Evolutionary conservation across 2,113 vertebrate species (phyloP).

Genomic region (Scartelaos histophorus): DNA sequence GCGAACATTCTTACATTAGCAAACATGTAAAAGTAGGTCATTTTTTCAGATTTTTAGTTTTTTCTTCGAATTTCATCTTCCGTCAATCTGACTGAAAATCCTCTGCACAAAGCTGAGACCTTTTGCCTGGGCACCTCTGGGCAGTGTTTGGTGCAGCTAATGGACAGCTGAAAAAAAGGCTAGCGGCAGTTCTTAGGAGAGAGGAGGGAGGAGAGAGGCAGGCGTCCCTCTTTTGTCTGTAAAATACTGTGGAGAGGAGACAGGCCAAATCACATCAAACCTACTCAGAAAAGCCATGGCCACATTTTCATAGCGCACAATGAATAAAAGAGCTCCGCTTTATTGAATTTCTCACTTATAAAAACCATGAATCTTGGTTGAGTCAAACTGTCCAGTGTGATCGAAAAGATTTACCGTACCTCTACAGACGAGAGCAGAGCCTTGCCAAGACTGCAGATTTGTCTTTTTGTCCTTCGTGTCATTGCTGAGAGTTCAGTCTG

Average conservation of each 20-base stretch:
- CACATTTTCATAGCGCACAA: constrained; percentile 38
- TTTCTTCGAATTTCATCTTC: constrained; percentile 20
- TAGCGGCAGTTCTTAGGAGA: constrained; percentile 23
- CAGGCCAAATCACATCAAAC: constrained; percentile 51
- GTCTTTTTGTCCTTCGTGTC: neutral
- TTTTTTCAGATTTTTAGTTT: constrained; percentile 19
- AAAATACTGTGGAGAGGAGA: constrained; percentile 54
- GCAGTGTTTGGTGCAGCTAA: constrained; percentile 67
- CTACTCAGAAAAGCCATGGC: constrained; percentile 37
- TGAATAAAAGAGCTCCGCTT: constrained; percentile 30
- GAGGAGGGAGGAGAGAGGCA: constrained; percentile 2
- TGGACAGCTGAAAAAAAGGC: constrained; percentile 64
- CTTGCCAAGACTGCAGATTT: constrained; percentile 30
- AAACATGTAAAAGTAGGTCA: constrained; percentile 59
- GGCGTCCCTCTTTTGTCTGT: constrained; percentile 54
- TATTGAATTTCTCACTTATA: constrained; percentile 40
- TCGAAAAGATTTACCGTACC: constrained; percentile 28
- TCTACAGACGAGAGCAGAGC: constrained; percentile 21
- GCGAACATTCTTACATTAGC: constrained; percentile 29
- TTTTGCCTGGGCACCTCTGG: constrained; percentile 57
- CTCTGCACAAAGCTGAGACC: constrained; percentile 56
- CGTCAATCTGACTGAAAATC: constrained; percentile 58
- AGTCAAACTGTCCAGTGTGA: constrained; percentile 38
- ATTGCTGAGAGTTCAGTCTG: neutral
- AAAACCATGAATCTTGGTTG: constrained; percentile 44